Evolutionary conservation across 2,888 invertebrate species (phyloP).

Genomic region (Phlogophora meticulosa): DNA sequence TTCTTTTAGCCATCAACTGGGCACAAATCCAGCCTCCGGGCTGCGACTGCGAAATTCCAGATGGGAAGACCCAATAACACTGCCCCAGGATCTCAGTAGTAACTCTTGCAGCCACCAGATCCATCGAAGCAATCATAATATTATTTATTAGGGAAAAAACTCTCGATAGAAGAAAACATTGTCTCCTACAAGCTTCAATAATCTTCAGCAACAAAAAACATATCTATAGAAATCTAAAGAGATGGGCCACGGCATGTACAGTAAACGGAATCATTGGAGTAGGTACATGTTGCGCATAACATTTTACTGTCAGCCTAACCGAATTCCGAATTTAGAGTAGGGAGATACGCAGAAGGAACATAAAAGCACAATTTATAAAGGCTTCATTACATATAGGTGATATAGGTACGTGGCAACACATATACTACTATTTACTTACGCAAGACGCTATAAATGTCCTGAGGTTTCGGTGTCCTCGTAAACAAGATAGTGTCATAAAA

Average conservation of each 20-base stretch:
- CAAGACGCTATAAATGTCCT: constrained; percentile 32
- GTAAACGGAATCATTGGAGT: neutral
- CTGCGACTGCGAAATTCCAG: too few relatives aligned
- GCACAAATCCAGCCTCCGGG: too few relatives aligned
- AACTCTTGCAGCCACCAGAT: too few relatives aligned
- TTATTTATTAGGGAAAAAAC: too few relatives aligned
- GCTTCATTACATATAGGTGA: constrained; percentile 21
- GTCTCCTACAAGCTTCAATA: too few relatives aligned
- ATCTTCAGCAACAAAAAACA: too few relatives aligned
- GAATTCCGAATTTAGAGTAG: constrained; percentile 22
- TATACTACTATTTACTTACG: constrained; percentile 15
- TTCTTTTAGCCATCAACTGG: too few relatives aligned
- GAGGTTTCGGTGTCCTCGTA: constrained; percentile 31
- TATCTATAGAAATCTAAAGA: neutral
- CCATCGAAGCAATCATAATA: too few relatives aligned
- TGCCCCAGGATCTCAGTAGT: too few relatives aligned
- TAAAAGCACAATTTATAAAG: constrained; percentile 30
- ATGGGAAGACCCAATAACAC: too few relatives aligned
- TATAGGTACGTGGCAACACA: neutral
- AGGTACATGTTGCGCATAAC: neutral
- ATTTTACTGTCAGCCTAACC: constrained; percentile 24
- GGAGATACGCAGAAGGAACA: neutral
- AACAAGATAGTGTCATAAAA: constrained; percentile 44
- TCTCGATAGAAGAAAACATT: too few relatives aligned
- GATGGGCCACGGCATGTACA: neutral